A percentile compares a stretch with the other conserved stretches of the same genome.
Conservation (phyloP, 2,797 vertebrate species). For the Macropus fuliginosus region DNA sequence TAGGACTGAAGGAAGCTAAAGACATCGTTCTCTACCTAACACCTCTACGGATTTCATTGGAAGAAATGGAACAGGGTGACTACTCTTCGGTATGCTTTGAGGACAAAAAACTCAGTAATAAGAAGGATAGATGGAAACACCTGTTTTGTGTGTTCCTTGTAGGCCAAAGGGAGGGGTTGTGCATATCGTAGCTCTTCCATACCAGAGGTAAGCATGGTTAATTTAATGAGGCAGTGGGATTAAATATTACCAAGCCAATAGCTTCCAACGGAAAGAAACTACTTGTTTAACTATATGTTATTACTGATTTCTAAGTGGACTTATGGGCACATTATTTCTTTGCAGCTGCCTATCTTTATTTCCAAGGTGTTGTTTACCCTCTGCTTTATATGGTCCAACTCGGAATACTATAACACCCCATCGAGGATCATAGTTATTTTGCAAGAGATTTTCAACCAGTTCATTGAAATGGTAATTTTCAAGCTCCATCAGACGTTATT, state of each 20-base stretch:
- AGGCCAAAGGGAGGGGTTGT: not conserved
- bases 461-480: constrained; percentile 85
- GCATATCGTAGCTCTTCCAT: not conserved
- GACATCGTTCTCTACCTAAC: constrained; percentile 84
- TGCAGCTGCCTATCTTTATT: constrained; percentile 81
- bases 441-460: constrained; percentile 88
- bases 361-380: constrained; percentile 82
- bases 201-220: not conserved
- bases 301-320: not conserved
- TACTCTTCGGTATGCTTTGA: constrained; percentile 75
- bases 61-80: constrained; percentile 83
- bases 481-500: accelerated
- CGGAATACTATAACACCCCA: constrained; percentile 83
- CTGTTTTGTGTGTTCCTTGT: not conserved
- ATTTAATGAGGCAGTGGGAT: not conserved
- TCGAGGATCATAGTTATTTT: constrained; percentile 83
- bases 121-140: not conserved
- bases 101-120: no score
- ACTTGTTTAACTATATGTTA: not conserved
- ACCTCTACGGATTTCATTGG: constrained; percentile 81
- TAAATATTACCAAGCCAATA: not conserved
- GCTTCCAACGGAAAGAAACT: not conserved
- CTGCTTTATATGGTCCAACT: constrained; percentile 83
- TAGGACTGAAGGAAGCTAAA: constrained; percentile 86
- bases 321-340: not conserved